phyloP scores from a whole-genome alignment of 2,888 invertebrate species.

The Isoperla grammatica region DNA sequence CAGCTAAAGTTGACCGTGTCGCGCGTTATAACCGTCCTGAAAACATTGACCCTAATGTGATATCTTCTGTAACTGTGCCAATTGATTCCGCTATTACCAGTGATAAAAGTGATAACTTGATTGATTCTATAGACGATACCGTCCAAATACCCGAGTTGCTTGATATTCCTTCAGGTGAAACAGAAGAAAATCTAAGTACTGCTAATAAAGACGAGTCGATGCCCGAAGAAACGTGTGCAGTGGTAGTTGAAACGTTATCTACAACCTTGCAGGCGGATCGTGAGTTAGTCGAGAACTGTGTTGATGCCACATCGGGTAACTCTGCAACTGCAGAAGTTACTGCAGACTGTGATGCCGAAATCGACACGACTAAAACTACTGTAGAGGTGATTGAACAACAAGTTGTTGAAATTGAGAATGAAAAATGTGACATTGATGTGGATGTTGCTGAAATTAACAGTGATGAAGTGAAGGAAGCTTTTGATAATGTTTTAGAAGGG shows the following conservation, averaged over 20 bases:
- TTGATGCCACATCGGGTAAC: background rate
- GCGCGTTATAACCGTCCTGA: too few relatives aligned
- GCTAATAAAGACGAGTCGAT: background rate
- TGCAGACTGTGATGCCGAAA: background rate
- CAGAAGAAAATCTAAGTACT: background rate
- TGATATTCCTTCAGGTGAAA: too few relatives aligned
- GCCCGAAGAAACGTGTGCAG: too few relatives aligned
- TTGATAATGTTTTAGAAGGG: background rate
- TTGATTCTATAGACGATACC: too few relatives aligned
- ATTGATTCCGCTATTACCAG: too few relatives aligned
- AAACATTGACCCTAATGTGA: too few relatives aligned
- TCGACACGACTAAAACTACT: background rate
- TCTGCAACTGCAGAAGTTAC: background rate
- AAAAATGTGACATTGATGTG: background rate
- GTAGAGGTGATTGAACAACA: background rate
- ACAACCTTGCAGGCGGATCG: background rate
- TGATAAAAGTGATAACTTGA: too few relatives aligned
- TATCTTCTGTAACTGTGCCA: too few relatives aligned
- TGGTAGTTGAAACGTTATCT: too few relatives aligned
- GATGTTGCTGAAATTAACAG: background rate
- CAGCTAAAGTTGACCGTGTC: too few relatives aligned
- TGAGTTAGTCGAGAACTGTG: background rate
- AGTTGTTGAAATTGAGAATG: background rate
- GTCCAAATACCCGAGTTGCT: too few relatives aligned
- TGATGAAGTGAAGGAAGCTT: background rate